Evolutionary conservation across 92 coral and sea anemone species (phyloP), one percentile per base, ranked within the genome.

Genomic region (Paramuricea clavata): DNA sequence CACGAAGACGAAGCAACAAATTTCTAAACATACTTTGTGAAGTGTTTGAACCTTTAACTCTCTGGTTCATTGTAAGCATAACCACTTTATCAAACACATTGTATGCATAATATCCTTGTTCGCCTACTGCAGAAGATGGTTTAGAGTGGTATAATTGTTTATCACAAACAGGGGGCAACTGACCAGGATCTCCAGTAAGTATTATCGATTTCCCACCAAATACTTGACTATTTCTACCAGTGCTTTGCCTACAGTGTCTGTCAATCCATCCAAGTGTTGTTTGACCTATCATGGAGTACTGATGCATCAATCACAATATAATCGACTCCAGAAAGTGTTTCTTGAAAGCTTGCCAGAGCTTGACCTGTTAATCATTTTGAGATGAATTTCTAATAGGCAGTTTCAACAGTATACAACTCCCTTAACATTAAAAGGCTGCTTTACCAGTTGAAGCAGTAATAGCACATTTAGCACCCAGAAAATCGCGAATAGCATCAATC

Each of bases 401-500:
- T 21, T 27, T 74, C 50, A 74, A 74, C 5, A 41, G 25, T 3
- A 62, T 43, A 16, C 10, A n/a, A 74, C 12, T 3, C 81, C 81
- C 1, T 27, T 49, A 2, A 74, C 54, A 74, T 74, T 74, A 44
- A 43, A n/a, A 74, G 19, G 93, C 88, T 49, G 95, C 93, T 85
- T 90, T 93, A 69, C 93, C 93, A 77, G 95, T 92, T 61, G 95
- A 17, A 34, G 81, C 81, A 41, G 81, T 74, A 7, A 74, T 54
- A 41, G 81, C 81, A 74, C 81, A 74, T 41, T 74, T 74, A 1
- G 6, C 16, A 2, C 54, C 9, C 60, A 74, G 62, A 1, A 74
- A 54, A 17, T 2, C 28, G 0, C 62, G 64, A 44, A 74, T 74
- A 74, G 60, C 62, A 74, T 74, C 54, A 26, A 93, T 91, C n/a